Base-by-base conservation (phyloP, 2,888 invertebrate genomes). In the Shargacucullia verbasci region DNA sequence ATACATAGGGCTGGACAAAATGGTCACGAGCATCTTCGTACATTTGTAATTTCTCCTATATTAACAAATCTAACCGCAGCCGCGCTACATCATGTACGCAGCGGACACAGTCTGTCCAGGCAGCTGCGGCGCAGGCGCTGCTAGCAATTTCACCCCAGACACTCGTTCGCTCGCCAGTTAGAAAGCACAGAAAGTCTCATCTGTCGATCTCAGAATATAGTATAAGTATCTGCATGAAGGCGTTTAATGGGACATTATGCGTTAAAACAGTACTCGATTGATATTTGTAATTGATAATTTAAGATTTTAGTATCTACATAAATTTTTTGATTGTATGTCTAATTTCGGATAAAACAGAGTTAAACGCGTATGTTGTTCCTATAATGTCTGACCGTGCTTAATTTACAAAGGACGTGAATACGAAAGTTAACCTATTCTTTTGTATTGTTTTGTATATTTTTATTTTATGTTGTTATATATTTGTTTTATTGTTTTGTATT, bases 161-260 rank as follows among this genome's bases (percentile, higher is more conserved):
- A 85, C 84, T 85, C 82, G 86, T 87, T 86, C 85, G 85, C 84
- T 79, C 62, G 79, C 80, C 79, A 69, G 86, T 90, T 91, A 87
- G 87, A 88, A 85, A 84, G 85, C 84, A 85, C 84, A 86, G 86
- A 86, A 88, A 89, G 88, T 91, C 85, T 84, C 87, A 83, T 87
- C 87, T 86, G 83, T 87, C 83, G 86, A 86, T 86, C 80, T 82
- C 75, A 86, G 85, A 86, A 81, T 79, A 81, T 78, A 81, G 77
- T 66, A 56, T 66, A 29, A 1, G 8, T 29, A 74, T 68, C 70
- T 80, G 69, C 77, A 76, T 69, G 73, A 69, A 55, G 71, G 79
- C 76, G 80, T 79, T 80, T 80, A 78, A 78, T 80, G 64, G 68
- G 64, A 78, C 44, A 50, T 47, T 73, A 55, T 61, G 65, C 65